Base-by-base conservation (phyloP, 2,888 invertebrate genomes). In the Plagodis dolabraria region DNA sequence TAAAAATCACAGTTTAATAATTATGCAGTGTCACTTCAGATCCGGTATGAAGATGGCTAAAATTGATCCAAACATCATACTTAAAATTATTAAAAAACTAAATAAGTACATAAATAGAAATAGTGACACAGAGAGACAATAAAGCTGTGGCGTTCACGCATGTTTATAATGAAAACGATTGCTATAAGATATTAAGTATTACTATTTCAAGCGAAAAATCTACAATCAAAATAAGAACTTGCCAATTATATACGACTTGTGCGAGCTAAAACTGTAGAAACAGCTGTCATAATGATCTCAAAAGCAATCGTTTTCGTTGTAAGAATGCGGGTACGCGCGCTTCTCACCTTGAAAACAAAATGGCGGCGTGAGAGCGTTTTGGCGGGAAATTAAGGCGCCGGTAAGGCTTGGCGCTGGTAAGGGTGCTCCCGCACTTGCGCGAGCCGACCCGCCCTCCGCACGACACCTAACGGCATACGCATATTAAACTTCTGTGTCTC, bases 351-450 rank as follows among this genome's bases (percentile, higher is more conserved):
- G 87, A 88, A 74, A 89, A 92, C 86, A 90, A 89, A 89, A 89
- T 90, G 90, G 90, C 89, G 91, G 89, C 89, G 89, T 87, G 89
- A 88, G 89, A 89, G 86, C 85, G 82, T 80, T 78, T 85, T 86
- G 84, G 85, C 87, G 86, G 86, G 88, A 80, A 83, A 86, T 61
- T 93, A 92, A 94, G 96, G 96, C 96, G 96, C 96, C 93, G 94
- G 97, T 86, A 92, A 87, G 83, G 92, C 92, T 68, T 90, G 97
- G 95, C 98, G 97, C 95, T 98, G 98, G 96, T 98, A 98, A 94
- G 98, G 98, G 96, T 98, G 98, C 94, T 98, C 98, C 95, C 98
- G 95, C 93, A 96, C 95, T 93, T 97, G 96, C 94, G 96, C 95
- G 94, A 97, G 95, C 93, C 97, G 95, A 86, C 96, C 96, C 93